Conservation (phyloP, 1,140 invertebrate genomes). For the Temnothorax longispinosus region DNA sequence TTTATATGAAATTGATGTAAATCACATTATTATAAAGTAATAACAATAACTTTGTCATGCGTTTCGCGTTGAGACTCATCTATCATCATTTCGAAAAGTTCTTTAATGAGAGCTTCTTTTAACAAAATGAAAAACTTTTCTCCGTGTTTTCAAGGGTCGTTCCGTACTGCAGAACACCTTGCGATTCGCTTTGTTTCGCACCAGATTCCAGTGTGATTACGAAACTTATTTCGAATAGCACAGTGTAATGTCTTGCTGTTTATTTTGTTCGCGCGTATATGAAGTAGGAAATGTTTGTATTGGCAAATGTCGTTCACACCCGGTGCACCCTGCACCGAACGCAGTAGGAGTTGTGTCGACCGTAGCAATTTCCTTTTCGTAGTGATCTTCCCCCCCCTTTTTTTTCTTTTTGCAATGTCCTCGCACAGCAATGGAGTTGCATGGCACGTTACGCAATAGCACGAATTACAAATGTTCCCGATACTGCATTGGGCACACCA, state of each 20-base stretch:
- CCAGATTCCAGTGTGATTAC: slow-evolving; percentile 7
- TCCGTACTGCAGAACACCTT: slow-evolving; percentile 4
- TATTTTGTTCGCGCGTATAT: not conserved
- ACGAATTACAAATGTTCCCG: slow-evolving; percentile 23
- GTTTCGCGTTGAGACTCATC: not conserved
- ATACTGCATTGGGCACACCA: not conserved
- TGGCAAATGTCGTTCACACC: not conserved
- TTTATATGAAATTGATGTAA: not conserved
- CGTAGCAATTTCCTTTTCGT: slow-evolving; percentile 22
- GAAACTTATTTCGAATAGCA: not conserved
- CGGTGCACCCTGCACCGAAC: not conserved
- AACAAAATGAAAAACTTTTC: slow-evolving; percentile 44
- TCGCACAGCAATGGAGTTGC: slow-evolving; percentile 55
- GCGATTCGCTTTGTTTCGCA: slow-evolving; percentile 30
- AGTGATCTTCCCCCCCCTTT: slow-evolving; percentile 16
- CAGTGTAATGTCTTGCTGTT: not conserved
- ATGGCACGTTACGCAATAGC: slow-evolving; percentile 41
- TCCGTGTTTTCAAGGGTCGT: slow-evolving; percentile 38
- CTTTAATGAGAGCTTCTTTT: not conserved
- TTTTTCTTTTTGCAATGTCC: slow-evolving; percentile 28
- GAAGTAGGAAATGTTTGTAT: not conserved
- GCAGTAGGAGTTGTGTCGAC: slow-evolving; percentile 13
- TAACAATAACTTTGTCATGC: not conserved
- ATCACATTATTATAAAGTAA: not conserved
- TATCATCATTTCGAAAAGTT: not conserved